Evolutionary conservation across 2,113 vertebrate species (phyloP).

Genomic region (Pangasianodon hypophthalmus): DNA sequence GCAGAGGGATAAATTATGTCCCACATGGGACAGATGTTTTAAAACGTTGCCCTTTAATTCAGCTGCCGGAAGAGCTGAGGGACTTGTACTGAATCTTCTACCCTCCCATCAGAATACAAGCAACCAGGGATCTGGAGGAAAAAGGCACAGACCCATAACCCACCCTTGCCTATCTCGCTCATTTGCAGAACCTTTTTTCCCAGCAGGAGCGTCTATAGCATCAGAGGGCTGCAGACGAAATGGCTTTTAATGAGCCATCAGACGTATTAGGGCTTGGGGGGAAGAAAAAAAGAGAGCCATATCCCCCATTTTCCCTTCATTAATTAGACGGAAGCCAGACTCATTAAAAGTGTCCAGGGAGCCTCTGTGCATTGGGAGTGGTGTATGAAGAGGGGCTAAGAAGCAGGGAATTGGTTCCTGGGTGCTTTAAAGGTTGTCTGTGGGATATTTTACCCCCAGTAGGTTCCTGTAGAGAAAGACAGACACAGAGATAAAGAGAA

Average conservation of each 20-base stretch:
- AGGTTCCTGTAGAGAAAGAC: not conserved
- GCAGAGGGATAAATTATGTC: constrained; percentile 37
- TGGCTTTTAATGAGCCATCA: constrained; percentile 56
- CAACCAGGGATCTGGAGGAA: constrained; percentile 21
- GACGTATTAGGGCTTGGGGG: constrained; percentile 54
- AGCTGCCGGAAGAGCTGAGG: not conserved
- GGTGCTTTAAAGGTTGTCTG: constrained; percentile 22
- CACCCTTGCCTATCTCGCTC: not conserved
- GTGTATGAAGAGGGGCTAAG: constrained; percentile 40
- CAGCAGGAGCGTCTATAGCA: constrained; percentile 6
- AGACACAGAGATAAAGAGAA: not conserved
- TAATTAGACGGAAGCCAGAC: constrained; percentile 59
- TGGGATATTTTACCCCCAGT: constrained; percentile 22
- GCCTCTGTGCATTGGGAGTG: constrained; percentile 46
- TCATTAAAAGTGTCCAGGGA: constrained; percentile 60
- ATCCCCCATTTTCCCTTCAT: constrained; percentile 57
- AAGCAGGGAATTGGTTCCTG: constrained; percentile 45
- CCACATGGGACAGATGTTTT: not conserved
- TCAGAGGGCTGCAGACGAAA: constrained; percentile 41
- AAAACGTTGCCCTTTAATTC: not conserved
- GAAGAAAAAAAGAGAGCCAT: constrained; percentile 42
- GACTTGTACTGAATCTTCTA: not conserved
- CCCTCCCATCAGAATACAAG: constrained; percentile 23
- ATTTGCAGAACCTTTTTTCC: constrained; percentile 22
- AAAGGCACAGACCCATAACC: constrained; percentile 20